phyloP scores from a whole-genome alignment of 1,140 invertebrate species.

The Parapsyche elsis region DNA sequence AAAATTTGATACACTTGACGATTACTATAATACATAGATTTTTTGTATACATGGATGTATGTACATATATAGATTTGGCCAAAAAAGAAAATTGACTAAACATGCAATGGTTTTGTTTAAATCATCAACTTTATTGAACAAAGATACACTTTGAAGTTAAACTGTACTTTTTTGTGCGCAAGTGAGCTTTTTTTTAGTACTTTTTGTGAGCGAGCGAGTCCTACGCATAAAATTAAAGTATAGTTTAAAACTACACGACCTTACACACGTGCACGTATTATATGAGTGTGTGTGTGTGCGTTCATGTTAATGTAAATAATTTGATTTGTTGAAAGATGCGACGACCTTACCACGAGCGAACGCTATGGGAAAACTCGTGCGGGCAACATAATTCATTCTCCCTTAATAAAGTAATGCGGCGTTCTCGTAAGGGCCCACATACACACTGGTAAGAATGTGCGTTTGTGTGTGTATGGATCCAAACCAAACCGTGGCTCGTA shows the following conservation, averaged over 20 bases:
- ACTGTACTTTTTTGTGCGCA: no score
- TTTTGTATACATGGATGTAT: no score
- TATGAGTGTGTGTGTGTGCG: background rate
- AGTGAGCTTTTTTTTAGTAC: no score
- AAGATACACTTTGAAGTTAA: no score
- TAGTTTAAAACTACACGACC: background rate
- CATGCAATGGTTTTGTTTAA: no score
- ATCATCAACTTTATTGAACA: no score
- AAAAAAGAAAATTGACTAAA: no score
- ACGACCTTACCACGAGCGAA: background rate
- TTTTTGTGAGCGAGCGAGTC: no score
- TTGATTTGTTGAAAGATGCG: slow-evolving; percentile 35
- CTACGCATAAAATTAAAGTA: no score
- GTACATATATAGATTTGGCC: no score
- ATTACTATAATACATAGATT: no score
- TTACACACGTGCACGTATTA: background rate
- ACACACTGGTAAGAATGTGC: background rate
- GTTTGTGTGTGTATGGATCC: background rate
- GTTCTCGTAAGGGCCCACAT: background rate
- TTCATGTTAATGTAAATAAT: slow-evolving; percentile 31
- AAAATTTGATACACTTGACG: no score
- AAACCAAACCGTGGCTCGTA: slow-evolving; percentile 43
- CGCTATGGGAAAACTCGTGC: slow-evolving; percentile 23
- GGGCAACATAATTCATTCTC: slow-evolving; percentile 35
- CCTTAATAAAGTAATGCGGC: slow-evolving; percentile 40